Conservation (phyloP, 2,888 invertebrate genomes). For the Lathronympha strigana region DNA sequence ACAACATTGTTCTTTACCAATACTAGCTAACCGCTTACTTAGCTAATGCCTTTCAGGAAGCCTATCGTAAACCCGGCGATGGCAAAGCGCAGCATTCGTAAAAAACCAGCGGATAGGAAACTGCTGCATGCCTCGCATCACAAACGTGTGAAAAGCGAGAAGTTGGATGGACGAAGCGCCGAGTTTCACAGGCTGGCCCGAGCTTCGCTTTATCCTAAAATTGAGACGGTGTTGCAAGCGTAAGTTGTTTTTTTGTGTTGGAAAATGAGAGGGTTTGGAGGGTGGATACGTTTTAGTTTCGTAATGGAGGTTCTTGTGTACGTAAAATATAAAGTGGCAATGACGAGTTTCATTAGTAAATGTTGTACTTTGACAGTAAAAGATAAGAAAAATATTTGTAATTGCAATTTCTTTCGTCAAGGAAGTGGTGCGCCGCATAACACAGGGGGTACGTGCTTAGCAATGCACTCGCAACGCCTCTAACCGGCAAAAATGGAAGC, state of each 20-base stretch:
- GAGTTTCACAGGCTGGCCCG: constrained; percentile 87
- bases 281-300: too few relatives aligned
- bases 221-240: constrained; percentile 86
- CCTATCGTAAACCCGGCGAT: constrained; percentile 78
- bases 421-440: too few relatives aligned
- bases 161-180: constrained; percentile 59
- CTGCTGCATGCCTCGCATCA: constrained; percentile 74
- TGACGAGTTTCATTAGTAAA: too few relatives aligned
- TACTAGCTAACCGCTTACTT: constrained; percentile 45
- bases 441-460: too few relatives aligned
- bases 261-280: neutral
- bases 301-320: too few relatives aligned
- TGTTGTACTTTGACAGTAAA: too few relatives aligned
- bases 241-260: constrained; percentile 62
- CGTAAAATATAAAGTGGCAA: too few relatives aligned
- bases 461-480: too few relatives aligned
- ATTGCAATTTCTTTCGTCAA: too few relatives aligned
- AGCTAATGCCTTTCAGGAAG: constrained; percentile 66
- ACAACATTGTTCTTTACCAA: neutral
- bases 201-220: constrained; percentile 85
- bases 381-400: too few relatives aligned
- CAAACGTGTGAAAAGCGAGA: constrained; percentile 66
- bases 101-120: constrained; percentile 72
- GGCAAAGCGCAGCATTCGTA: constrained; percentile 76
- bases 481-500: too few relatives aligned